phyloP scores from a whole-genome alignment of 2,113 vertebrate species.

The Indri indri region DNA sequence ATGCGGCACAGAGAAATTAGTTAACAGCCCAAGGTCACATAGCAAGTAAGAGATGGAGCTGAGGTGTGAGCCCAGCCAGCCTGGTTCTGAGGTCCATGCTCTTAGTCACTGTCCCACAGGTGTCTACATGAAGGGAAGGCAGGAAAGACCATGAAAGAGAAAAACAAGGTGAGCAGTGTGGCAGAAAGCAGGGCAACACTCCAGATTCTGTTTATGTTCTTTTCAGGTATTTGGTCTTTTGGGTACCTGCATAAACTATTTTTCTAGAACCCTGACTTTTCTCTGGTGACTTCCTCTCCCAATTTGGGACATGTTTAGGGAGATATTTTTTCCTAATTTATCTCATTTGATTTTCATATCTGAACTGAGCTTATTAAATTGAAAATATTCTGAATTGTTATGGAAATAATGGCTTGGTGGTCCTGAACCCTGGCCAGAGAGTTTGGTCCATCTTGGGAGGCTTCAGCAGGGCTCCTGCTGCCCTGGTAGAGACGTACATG shows the following conservation, averaged over 20 bases:
- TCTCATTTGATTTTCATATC: background rate
- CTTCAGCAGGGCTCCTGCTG: background rate
- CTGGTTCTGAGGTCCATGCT: background rate
- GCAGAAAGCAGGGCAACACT: background rate
- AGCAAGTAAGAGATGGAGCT: background rate
- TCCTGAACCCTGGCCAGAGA: background rate
- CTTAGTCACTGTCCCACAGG: background rate
- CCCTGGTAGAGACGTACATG: too few relatives aligned
- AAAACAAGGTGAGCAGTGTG: background rate
- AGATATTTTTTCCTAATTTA: background rate
- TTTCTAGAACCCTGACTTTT: background rate
- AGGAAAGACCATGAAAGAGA: rapidly evolving
- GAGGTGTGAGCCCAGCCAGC: background rate
- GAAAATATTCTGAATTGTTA: background rate
- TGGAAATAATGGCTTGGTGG: background rate
- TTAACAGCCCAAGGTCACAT: background rate
- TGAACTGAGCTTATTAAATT: background rate
- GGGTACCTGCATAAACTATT: background rate
- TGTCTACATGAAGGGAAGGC: background rate
- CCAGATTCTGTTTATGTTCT: background rate
- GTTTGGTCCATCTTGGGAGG: background rate
- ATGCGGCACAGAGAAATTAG: background rate
- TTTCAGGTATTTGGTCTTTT: background rate
- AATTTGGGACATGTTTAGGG: background rate
- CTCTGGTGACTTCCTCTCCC: background rate